A percentile compares a stretch with the other conserved stretches of the same genome.
These are phyloP conservation scores for Hirtodrosophila alboralis DNA, from an alignment of 2,888 invertebrate genomes.

Conservation along the genomic window DNA sequence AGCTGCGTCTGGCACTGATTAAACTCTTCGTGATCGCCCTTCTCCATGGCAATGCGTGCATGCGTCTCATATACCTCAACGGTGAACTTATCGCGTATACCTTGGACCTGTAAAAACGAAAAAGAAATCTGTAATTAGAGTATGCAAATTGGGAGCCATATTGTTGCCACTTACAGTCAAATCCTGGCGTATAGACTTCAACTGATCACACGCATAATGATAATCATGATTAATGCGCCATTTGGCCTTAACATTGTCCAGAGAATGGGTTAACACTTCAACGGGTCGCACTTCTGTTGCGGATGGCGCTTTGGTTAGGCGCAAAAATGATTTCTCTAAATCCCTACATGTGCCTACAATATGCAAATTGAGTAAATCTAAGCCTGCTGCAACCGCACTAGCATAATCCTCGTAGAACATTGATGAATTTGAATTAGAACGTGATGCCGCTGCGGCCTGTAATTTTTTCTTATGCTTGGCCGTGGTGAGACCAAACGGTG, in stretches of 20 bases:
- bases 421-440: conserved; percentile 64
- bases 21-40: conserved; percentile 99
- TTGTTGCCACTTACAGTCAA: conserved; percentile 90
- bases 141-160: no score
- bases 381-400: conserved; percentile 87
- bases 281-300: conserved; percentile 96
- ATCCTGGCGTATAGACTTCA: conserved; percentile 99
- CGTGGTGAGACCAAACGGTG: conserved; percentile 73
- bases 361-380: conserved; percentile 94
- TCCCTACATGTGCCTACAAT: conserved; percentile 97
- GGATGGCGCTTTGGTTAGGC: conserved; percentile 97
- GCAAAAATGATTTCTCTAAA: conserved; percentile 97
- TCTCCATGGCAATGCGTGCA: conserved; percentile 98
- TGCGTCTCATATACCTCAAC: conserved; percentile 99
- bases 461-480: conserved; percentile 66
- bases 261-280: conserved; percentile 91
- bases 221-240: conserved; percentile 97
- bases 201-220: conserved; percentile 98
- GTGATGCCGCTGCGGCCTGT: conserved; percentile 38
- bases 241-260: conserved; percentile 94
- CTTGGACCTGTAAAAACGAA: conserved; percentile 90
- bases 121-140: no score
- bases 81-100: conserved; percentile 96
- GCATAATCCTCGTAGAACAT: conserved; percentile 85
- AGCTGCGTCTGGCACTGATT: conserved; percentile 99